A percentile compares a stretch with the other conserved stretches of the same genome.
These are phyloP conservation scores for Brachionus koreanus DNA, from an alignment of 1,140 invertebrate species.

Conservation along the genomic window DNA sequence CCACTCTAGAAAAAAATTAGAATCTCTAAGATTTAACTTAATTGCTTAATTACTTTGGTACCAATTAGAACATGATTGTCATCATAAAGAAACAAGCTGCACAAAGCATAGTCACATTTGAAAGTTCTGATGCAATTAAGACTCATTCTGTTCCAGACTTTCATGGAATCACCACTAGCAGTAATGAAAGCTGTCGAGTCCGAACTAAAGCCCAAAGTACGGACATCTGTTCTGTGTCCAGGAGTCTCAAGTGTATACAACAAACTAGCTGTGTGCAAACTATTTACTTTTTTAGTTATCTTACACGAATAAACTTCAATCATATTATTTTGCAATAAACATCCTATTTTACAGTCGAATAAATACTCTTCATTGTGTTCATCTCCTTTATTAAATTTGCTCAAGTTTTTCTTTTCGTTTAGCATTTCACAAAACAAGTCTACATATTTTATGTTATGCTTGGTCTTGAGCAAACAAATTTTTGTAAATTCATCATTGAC, in stretches of 20 bases:
- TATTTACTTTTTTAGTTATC: constrained; percentile 6
- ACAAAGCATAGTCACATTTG: constrained; percentile 67
- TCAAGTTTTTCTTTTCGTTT: constrained; percentile 67
- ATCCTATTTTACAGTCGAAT: constrained; percentile 20
- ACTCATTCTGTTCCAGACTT: constrained; percentile 78
- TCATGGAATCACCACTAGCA: constrained; percentile 77
- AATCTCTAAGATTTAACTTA: background rate
- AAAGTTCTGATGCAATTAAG: constrained; percentile 64
- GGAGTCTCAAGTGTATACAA: constrained; percentile 65
- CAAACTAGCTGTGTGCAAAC: constrained; percentile 63
- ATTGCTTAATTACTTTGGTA: constrained; percentile 64
- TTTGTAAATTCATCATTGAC: constrained; percentile 70
- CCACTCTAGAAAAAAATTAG: constrained; percentile 64
- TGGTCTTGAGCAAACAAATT: constrained; percentile 64
- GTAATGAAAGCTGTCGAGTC: constrained; percentile 68
- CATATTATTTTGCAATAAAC: constrained; percentile 15
- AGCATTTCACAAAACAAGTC: constrained; percentile 48
- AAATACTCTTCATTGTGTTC: constrained; percentile 64
- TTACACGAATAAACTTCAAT: constrained; percentile 28
- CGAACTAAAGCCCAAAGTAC: constrained; percentile 79
- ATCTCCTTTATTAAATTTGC: constrained; percentile 67
- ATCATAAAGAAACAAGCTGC: constrained; percentile 79
- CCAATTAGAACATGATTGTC: constrained; percentile 85
- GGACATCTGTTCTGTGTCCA: constrained; percentile 83
- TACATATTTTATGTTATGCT: constrained; percentile 29